Evolutionary conservation across 2,888 invertebrate species (phyloP).

Genomic region (Ophion costatus): DNA sequence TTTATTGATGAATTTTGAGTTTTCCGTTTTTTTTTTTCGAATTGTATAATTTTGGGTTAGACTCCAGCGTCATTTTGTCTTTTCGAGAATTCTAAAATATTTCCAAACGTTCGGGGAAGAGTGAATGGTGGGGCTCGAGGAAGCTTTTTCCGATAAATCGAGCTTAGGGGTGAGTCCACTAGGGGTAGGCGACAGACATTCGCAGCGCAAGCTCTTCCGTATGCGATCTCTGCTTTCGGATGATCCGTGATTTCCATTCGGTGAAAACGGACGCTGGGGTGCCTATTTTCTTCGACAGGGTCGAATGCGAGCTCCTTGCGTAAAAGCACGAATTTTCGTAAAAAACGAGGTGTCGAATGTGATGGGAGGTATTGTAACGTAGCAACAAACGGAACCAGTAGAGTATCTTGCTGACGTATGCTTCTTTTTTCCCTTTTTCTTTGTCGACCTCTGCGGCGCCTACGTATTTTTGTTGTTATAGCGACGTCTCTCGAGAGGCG

Average conservation of each 20-base stretch:
- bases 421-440: neutral
- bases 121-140: neutral
- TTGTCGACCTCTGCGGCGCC: neutral
- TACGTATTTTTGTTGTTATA: neutral
- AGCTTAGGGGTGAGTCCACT: conserved; percentile 32
- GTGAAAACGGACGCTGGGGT: too few relatives aligned
- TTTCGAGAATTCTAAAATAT: too few relatives aligned
- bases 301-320: too few relatives aligned
- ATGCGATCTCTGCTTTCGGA: neutral
- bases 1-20: neutral
- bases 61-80: too few relatives aligned
- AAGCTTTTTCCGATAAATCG: neutral
- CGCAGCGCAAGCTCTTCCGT: neutral
- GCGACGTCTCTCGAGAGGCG: neutral
- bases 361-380: conserved; percentile 6
- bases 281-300: too few relatives aligned
- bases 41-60: too few relatives aligned
- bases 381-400: neutral
- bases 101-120: neutral
- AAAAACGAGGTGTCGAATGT: neutral
- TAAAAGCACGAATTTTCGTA: too few relatives aligned
- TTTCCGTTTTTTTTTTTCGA: neutral
- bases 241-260: neutral
- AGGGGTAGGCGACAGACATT: conserved; percentile 7
- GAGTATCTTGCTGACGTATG: neutral